Percentiles rank a stretch among this genome's conserved stretches.
phyloP scores from a whole-genome alignment of 2,888 invertebrate genomes.

The Nomada lathburiana region DNA sequence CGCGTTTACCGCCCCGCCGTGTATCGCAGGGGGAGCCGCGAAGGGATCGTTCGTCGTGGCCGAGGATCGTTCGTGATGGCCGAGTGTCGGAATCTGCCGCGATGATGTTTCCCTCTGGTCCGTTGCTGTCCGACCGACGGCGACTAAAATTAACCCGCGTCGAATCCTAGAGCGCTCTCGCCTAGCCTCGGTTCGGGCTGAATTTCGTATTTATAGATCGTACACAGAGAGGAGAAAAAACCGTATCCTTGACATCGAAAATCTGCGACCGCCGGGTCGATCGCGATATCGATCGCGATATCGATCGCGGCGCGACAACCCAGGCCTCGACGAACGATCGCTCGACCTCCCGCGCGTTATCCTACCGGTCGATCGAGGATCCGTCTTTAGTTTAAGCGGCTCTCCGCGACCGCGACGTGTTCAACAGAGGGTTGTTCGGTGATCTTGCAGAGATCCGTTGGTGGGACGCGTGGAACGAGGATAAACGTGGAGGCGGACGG shows the following conservation, averaged over 20 bases:
- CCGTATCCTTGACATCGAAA: constrained; percentile 45
- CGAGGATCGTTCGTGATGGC: constrained; percentile 28
- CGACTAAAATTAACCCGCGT: constrained; percentile 61
- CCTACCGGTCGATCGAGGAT: not conserved
- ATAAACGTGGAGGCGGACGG: constrained; percentile 43
- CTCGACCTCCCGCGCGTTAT: not conserved
- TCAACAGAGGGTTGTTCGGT: constrained; percentile 43
- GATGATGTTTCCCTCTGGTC: constrained; percentile 48
- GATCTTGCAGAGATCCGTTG: constrained; percentile 59
- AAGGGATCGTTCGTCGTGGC: constrained; percentile 12
- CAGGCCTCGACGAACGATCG: constrained; percentile 1
- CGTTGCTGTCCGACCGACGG: constrained; percentile 39
- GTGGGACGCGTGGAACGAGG: constrained; percentile 31
- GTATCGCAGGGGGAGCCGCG: not conserved
- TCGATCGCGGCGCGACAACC: not conserved
- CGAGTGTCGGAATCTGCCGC: constrained; percentile 45
- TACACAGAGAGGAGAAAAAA: constrained; percentile 29
- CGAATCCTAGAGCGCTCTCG: constrained; percentile 60
- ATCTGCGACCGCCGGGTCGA: not conserved
- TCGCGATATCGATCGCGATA: not conserved
- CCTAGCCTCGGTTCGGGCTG: constrained; percentile 40
- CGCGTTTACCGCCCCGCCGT: not conserved
- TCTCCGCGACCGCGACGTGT: not conserved
- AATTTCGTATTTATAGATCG: constrained; percentile 45
- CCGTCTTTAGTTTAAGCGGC: not conserved